A percentile compares a stretch with the other conserved stretches of the same genome.
These are phyloP conservation scores for Nemotelus nigrinus DNA, from an alignment of 2,888 invertebrate species.

Conservation along the genomic window DNA sequence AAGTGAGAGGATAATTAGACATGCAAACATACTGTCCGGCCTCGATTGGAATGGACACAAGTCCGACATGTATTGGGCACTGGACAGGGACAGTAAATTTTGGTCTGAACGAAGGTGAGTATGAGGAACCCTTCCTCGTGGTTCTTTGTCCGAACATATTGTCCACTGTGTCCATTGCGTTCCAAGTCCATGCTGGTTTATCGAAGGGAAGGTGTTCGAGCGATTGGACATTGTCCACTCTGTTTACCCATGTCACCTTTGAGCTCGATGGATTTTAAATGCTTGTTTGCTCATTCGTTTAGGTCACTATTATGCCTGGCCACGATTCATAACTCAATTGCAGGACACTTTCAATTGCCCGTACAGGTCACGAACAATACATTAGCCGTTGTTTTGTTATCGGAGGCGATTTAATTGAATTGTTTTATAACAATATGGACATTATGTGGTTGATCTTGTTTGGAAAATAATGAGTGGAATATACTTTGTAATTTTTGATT, in stretches of 20 bases:
- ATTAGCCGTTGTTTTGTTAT: constrained; percentile 21
- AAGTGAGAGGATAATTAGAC: constrained; percentile 47
- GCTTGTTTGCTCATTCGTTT: constrained; percentile 45
- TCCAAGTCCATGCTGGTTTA: background rate
- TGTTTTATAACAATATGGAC: background rate
- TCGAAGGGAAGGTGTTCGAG: constrained; percentile 7
- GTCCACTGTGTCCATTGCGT: background rate
- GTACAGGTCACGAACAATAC: constrained; percentile 25
- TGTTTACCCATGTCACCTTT: constrained; percentile 44
- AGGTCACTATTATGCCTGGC: constrained; percentile 31
- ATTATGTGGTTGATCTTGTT: too few species aligned
- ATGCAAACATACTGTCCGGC: constrained; percentile 43
- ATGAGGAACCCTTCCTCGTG: background rate
- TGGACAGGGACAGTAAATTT: background rate
- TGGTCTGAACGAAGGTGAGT: background rate
- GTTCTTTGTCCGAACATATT: background rate
- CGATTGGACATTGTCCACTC: constrained; percentile 39
- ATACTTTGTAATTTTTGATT: too few species aligned
- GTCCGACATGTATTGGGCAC: background rate
- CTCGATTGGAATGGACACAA: background rate
- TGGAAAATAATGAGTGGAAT: too few species aligned
- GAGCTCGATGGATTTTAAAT: constrained; percentile 42
- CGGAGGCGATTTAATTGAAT: constrained; percentile 27
- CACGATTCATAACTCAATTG: constrained; percentile 42
- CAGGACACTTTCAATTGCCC: constrained; percentile 39